phyloP scores from a whole-genome alignment of 1,140 invertebrate genomes.

The Fragariocoptes setiger region DNA sequence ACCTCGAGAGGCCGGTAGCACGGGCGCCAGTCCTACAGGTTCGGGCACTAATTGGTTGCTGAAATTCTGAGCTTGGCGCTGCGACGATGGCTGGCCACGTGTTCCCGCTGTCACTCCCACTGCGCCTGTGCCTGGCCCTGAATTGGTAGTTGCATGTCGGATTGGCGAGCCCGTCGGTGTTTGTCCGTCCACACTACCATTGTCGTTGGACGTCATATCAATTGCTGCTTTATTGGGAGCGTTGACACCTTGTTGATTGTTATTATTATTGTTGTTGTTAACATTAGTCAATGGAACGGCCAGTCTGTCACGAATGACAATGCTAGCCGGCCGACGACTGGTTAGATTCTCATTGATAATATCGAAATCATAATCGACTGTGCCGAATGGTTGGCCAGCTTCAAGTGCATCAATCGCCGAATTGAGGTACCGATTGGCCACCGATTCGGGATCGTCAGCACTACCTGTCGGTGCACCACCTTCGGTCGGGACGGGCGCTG shows the following conservation, averaged over 20 bases:
- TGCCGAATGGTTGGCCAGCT: slow-evolving; percentile 3
- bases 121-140: no score
- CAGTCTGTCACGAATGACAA: not conserved
- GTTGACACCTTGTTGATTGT: not conserved
- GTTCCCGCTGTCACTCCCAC: not conserved
- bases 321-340: not conserved
- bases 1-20: no score
- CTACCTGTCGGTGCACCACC: not conserved
- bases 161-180: not conserved
- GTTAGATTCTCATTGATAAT: not conserved
- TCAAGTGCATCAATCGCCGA: not conserved
- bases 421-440: not conserved
- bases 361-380: slow-evolving; percentile 4
- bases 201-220: no score
- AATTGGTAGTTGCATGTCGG: no score
- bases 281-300: not conserved
- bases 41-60: not conserved
- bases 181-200: no score
- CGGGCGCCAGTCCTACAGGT: not conserved
- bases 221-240: no score
- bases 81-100: not conserved
- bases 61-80: not conserved
- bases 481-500: slow-evolving; percentile 2
- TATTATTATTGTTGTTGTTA: not conserved
- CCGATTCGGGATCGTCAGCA: not conserved